A percentile compares a stretch with the other conserved stretches of the same genome.
phyloP scores from a whole-genome alignment of 2,797 vertebrate genomes.

The Pteronotus mesoamericanus region DNA sequence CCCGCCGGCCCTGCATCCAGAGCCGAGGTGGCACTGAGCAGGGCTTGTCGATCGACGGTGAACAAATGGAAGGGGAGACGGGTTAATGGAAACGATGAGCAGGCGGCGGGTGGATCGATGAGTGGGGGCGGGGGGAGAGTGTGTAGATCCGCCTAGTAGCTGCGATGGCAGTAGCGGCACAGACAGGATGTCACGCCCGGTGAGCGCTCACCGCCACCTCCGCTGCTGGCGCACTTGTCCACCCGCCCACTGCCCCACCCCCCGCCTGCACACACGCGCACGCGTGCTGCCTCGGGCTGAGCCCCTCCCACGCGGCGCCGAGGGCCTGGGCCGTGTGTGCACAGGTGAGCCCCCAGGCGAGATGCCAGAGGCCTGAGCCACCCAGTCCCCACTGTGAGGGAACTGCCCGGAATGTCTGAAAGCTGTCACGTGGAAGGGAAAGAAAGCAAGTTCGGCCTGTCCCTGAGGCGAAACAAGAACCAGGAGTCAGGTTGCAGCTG shows the following conservation, averaged over 20 bases:
- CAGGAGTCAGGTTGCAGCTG: neutral
- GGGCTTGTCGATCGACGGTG: neutral
- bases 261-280: neutral
- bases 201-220: neutral
- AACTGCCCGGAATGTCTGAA: neutral
- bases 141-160: neutral
- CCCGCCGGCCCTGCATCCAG: neutral
- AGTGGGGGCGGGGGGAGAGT: neutral
- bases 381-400: neutral
- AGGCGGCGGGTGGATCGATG: neutral
- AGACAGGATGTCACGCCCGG: neutral
- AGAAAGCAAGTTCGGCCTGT: neutral
- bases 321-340: neutral
- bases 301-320: neutral
- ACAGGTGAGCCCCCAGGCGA: neutral
- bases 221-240: neutral
- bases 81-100: too few relatives aligned
- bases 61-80: neutral
- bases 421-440: neutral
- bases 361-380: neutral
- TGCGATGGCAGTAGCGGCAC: rapidly evolving
- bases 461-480: neutral
- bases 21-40: neutral
- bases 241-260: rapidly evolving
- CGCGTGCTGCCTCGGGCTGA: neutral